Evolutionary conservation across 2,797 vertebrate species (phyloP), one percentile per base, ranked within the genome.

Genomic region (Neosalanx taihuensis): DNA sequence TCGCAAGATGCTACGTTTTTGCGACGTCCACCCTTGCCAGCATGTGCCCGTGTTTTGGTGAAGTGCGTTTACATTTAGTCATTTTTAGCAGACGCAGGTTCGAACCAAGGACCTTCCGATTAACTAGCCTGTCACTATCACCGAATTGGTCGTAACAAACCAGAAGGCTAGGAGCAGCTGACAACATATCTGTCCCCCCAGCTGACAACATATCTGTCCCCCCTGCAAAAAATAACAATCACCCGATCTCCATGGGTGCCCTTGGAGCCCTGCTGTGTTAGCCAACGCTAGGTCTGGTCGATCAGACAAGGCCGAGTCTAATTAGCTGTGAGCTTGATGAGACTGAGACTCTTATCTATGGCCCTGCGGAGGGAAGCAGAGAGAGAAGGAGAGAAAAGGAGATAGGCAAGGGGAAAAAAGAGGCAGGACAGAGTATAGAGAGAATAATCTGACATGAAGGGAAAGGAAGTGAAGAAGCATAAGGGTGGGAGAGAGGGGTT

Each of bases 291-390:
- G 82, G 41, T 81, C 72, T 77, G 77, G 77, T 72, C 81, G 71
- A 81, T 86, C 87, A 82, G 88, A 90, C 85, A 83, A 83, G 86
- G 84, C 86, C 85, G 79, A 82, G 87, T 79, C 87, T 89, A 90
- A 89, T 89, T 90, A 91, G 89, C 82, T 83, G 80, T 86, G 89
- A 90, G 83, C 85, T 84, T 80, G 76, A 82, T 79, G 81, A 59
- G 76, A 88, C 80, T 71, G 81, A 84, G 81, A 83, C 87, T 79
- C 86, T 89, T 81, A 82, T 87, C 81, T 85, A 81, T 81, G 76
- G 80, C 75, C 83, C 80, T 15, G 74, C 84, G 83, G 86, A 84
- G 77, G 75, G 79, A 77, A 77, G 41, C 20, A 73, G 31, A 9
- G 15, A 3, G 20, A 35, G 6, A 17, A 17, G 30, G 15, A 69